These are phyloP conservation scores for Lasioglossum villosulum DNA, from an alignment of 2,888 invertebrate genomes.

Conservation along the genomic window DNA sequence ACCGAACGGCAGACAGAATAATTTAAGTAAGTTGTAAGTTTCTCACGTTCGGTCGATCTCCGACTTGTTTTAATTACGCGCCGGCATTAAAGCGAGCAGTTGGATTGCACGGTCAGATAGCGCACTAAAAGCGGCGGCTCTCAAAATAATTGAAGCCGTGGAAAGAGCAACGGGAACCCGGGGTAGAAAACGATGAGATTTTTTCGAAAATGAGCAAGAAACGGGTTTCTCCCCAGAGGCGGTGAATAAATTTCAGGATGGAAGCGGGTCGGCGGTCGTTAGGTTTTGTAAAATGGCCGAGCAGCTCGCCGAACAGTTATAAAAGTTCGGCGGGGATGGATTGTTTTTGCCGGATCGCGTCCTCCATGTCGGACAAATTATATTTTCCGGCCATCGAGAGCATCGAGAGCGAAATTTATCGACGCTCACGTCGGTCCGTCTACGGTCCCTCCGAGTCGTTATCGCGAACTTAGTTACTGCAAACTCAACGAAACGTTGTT, in stretches of 20 bases:
- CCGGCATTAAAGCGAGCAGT: conserved; percentile 16
- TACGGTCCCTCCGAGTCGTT: background rate
- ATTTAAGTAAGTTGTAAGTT: background rate
- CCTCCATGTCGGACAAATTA: conserved; percentile 8
- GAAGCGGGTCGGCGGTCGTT: background rate
- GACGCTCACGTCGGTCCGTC: background rate
- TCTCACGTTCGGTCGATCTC: background rate
- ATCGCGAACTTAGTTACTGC: background rate
- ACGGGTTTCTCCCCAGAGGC: background rate
- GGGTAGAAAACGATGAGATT: background rate
- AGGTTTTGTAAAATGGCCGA: conserved; percentile 11
- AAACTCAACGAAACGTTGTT: conserved; percentile 4
- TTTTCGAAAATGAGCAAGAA: background rate
- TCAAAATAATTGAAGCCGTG: conserved; percentile 32
- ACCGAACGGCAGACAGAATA: background rate
- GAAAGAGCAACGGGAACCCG: background rate
- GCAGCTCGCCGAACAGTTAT: background rate
- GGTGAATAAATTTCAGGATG: conserved; percentile 13
- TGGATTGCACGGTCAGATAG: background rate
- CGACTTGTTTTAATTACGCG: conserved; percentile 11
- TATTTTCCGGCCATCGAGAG: background rate
- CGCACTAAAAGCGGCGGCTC: background rate
- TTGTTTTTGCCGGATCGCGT: background rate
- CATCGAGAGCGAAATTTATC: background rate
- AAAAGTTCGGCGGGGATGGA: background rate